These are phyloP conservation scores for Phengaris arion DNA, from an alignment of 2,888 invertebrate species.

Conservation along the genomic window DNA sequence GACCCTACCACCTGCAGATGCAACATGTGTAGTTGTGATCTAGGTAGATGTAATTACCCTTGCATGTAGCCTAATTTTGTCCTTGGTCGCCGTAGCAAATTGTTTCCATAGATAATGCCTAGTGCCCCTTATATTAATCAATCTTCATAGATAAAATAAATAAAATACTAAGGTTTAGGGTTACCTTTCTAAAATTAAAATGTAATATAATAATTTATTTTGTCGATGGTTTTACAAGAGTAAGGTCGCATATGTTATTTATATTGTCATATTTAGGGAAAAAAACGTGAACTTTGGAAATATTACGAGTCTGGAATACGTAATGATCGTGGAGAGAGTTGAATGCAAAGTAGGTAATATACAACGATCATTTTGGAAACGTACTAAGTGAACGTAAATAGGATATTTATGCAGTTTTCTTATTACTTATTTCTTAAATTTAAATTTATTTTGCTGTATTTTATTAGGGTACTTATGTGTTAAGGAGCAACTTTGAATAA, in stretches of 20 bases:
- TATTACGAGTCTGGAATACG: constrained; percentile 19
- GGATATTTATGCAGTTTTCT: not conserved
- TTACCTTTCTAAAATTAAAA: not conserved
- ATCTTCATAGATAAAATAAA: no score
- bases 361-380: not conserved
- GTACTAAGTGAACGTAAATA: constrained; percentile 4
- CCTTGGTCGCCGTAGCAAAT: no score
- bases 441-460: not conserved
- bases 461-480: no score
- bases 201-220: not conserved
- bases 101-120: no score
- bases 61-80: no score
- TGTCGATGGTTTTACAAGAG: not conserved
- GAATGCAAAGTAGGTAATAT: constrained; percentile 23
- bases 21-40: no score
- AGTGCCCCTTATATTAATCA: no score
- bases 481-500: no score
- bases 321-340: constrained; percentile 7
- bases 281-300: constrained; percentile 11
- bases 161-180: not conserved
- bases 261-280: constrained; percentile 4
- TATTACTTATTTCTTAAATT: not conserved
- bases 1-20: no score
- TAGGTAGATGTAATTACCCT: no score
- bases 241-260: constrained; percentile 12